Evolutionary conservation across 1,140 invertebrate genomes (phyloP), one percentile per base, ranked within the genome.

Genomic region (Halictus rubicundus): DNA sequence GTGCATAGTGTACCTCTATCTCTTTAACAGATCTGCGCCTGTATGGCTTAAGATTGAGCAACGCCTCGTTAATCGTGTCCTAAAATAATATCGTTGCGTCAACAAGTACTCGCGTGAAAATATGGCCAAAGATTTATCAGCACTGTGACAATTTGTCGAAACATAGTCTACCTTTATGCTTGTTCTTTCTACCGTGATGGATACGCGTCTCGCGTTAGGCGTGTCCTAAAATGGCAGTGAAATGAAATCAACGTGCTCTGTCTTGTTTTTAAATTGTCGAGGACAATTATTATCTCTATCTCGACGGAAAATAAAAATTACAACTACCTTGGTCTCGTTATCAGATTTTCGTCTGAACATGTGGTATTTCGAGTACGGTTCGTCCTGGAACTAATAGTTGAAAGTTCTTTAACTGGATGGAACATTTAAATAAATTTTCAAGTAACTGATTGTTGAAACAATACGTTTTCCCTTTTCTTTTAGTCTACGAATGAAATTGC

Each of bases 281-380:
- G 5, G 32, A 32, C 32, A 32, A 32, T n/a, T n/a, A 32, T 19
- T 84, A 83, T 81, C 82, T 84, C 65, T 59, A 83, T 83, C 12
- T 80, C 46, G 3, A 74, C n/a, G 8, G 59, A 65, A 23, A 65
- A 14, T 23, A 23, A 12, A 23, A 65, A 23, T 12, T 12, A 23
- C 39, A 12, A 54, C 46, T 68, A 68, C 66, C 66, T 68, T 68
- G 6, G 39, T 9, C 25, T 68, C 46, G 10, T 32, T 14, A 12
- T 21, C 46, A 10, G 66, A 68, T 54, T 52, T 68, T 54, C 66
- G 46, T 14, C 19, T 68, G 57, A 69, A 57, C 52, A 16, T 6
- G 21, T n/a, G 49, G 7, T 59, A 42, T 46, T 46, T 59, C n/a
- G 27, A 23, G n/a, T 46, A 64, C 0, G 71, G 49, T 63, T 68